Base-by-base conservation (phyloP, 2,888 invertebrate genomes). In the Drosophila crucigera region DNA sequence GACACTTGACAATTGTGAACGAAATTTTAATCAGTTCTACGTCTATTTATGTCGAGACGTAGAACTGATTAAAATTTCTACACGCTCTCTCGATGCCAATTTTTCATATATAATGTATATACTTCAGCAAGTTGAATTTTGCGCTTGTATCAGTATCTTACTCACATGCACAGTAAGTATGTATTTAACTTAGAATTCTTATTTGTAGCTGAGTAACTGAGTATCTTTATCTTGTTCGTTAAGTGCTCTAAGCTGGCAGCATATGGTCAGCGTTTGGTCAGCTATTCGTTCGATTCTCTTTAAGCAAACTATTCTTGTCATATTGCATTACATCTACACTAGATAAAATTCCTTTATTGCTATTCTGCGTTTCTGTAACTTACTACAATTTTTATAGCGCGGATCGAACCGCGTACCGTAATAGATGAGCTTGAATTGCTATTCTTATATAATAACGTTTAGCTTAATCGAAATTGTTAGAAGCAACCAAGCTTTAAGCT, bases 291-390 rank as follows among this genome's bases (percentile, higher is more conserved):
- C 25, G 25, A 25, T 25, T 25, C 25, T 25, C 25, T 25, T 25
- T 25, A 50, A 64, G 61, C 43, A 59, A 67, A 81, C 77, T 80
- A 83, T 75, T 83, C 78, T 71, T 75, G 83, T 74, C 82, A 76
- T 60, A 83, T 82, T 83, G 58, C 55, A 78, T 77, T 80, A 78
- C 76, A 76, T 9, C 4, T n/a, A 4, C 25, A 25, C 54, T 19
- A 10, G 1, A 11, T 41, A 0, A 41, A 22, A 11, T 43, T 11
- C 11, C 5, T 2, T 11, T 22, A 43, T 22, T 22, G 2, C 11
- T 22, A 11, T 22, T 43, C 4, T 11, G n/a, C n/a, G 10, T n/a
- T n/a, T 10, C 9, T 9, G 19, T 19, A 39, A 39, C 7, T 31
- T 31, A 31, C 30, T 7, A 9, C 9, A 31, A 31, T 31, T 31